These are phyloP conservation scores for Nycticebus coucang DNA, from an alignment of 2,113 vertebrate species.

Conservation along the genomic window DNA sequence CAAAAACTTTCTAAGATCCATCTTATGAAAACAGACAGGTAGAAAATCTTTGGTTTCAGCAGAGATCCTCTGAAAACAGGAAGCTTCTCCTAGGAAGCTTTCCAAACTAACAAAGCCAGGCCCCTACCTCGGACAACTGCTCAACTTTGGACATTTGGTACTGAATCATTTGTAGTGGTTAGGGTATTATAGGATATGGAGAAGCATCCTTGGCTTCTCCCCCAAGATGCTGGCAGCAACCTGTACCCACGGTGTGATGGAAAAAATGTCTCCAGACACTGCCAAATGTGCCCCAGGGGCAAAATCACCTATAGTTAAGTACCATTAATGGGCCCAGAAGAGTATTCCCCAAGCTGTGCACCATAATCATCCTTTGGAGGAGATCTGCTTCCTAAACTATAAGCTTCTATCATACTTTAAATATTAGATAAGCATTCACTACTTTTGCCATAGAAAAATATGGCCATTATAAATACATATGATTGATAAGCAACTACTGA, in stretches of 20 bases:
- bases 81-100: neutral
- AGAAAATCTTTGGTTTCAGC: neutral
- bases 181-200: neutral
- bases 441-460: neutral
- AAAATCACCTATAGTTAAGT: neutral
- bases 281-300: neutral
- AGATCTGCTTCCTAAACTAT: neutral
- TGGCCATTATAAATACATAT: neutral
- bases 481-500: neutral
- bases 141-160: rapidly evolving
- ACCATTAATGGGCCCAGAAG: neutral
- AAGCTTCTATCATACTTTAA: neutral
- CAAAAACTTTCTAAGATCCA: neutral
- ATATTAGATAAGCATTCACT: neutral
- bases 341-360: neutral
- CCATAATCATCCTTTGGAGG: neutral
- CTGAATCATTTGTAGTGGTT: rapidly evolving
- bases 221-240: neutral
- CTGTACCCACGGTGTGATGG: neutral
- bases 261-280: neutral
- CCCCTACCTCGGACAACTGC: no score
- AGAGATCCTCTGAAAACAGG: neutral
- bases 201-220: neutral
- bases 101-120: neutral
- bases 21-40: no score